Percentiles rank a stretch among this genome's conserved stretches.
Conservation (phyloP, 2,113 vertebrate genomes). For the Pollimyrus isidori region DNA sequence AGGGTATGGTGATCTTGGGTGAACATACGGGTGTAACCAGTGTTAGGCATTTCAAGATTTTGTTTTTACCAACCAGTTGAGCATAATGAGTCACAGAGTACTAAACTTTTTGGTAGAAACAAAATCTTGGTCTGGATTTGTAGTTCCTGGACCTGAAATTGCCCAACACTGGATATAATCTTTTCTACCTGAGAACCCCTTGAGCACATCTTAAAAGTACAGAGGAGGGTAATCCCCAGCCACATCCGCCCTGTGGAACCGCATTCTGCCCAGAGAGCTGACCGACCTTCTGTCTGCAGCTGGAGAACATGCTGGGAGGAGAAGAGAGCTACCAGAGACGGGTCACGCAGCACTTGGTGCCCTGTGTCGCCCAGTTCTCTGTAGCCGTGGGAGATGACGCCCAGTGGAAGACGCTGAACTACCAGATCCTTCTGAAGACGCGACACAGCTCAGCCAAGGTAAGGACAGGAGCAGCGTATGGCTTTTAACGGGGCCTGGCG, state of each 20-base stretch:
- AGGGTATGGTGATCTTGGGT: not conserved
- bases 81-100: too few relatives aligned
- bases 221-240: not conserved
- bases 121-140: too few relatives aligned
- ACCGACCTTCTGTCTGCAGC: slow-evolving; percentile 49
- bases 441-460: slow-evolving; percentile 78
- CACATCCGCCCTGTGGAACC: not conserved
- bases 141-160: too few relatives aligned
- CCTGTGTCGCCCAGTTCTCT: slow-evolving; percentile 83
- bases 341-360: slow-evolving; percentile 69
- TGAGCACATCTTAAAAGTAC: not conserved
- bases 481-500: not conserved
- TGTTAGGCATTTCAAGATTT: too few relatives aligned
- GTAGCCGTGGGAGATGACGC: slow-evolving; percentile 82
- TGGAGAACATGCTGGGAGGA: slow-evolving; percentile 81
- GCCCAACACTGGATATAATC: not conserved
- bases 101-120: too few relatives aligned
- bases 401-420: slow-evolving; percentile 90
- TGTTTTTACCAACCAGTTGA: too few relatives aligned
- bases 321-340: slow-evolving; percentile 69
- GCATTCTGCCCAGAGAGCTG: not conserved
- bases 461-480: not conserved
- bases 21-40: not conserved
- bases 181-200: not conserved
- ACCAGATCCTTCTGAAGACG: slow-evolving; percentile 85